A percentile compares a stretch with the other conserved stretches of the same genome.
These are phyloP conservation scores for Drosophila fulvimacula DNA, from an alignment of 2,888 invertebrate species.

Conservation along the genomic window DNA sequence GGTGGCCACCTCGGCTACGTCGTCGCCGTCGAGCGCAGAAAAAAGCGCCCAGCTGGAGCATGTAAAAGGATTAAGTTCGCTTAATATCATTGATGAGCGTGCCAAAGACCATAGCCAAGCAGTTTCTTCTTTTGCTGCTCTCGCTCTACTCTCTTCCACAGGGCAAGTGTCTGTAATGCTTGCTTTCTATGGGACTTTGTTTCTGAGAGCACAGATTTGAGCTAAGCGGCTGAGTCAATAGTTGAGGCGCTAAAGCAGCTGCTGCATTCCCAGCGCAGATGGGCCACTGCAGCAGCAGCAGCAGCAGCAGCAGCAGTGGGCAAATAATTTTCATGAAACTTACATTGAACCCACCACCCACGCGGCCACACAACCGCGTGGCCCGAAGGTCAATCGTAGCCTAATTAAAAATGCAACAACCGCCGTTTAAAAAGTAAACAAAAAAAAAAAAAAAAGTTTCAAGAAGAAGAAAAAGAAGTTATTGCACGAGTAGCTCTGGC, in stretches of 20 bases:
- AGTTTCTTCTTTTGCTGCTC: constrained; percentile 2
- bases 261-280: constrained; percentile 50
- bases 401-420: constrained; percentile 70
- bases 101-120: constrained; percentile 19
- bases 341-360: not conserved
- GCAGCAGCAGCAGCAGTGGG: constrained; percentile 46
- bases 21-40: constrained; percentile 45
- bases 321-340: constrained; percentile 11
- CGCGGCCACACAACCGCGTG: not conserved
- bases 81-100: constrained; percentile 79
- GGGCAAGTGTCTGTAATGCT: constrained; percentile 48
- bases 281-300: constrained; percentile 22
- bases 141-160: not conserved
- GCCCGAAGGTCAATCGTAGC: constrained; percentile 56
- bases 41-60: constrained; percentile 59
- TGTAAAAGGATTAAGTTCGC: constrained; percentile 78
- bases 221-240: constrained; percentile 56
- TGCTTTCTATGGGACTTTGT: constrained; percentile 58
- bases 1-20: constrained; percentile 6
- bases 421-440: constrained; percentile 40
- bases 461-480: constrained; percentile 26
- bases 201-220: constrained; percentile 53
- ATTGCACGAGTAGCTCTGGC: constrained; percentile 43
- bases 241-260: constrained; percentile 52
- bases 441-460: constrained; percentile 8